Conservation (phyloP, 2,113 vertebrate genomes). For the Osmerus mordax region DNA sequence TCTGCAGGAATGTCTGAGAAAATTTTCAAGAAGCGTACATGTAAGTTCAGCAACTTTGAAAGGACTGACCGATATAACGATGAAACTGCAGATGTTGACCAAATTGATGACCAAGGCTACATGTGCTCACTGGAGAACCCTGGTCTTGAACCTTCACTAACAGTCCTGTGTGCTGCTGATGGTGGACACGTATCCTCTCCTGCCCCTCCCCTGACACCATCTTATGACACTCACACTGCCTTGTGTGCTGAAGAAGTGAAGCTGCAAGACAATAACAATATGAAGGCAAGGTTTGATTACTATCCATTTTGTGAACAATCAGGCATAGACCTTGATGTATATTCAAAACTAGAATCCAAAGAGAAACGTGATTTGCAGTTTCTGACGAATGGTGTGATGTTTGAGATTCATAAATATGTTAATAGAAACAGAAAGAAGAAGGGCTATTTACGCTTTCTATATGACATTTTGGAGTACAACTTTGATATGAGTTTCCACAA, state of each 20-base stretch:
- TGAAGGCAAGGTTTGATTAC: neutral
- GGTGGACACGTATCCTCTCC: too few species aligned
- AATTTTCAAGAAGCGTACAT: too few species aligned
- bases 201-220: neutral
- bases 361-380: slow-evolving; percentile 10
- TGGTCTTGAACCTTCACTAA: too few species aligned
- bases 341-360: slow-evolving; percentile 6
- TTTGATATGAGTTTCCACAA: slow-evolving; percentile 37
- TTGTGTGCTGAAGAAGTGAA: neutral
- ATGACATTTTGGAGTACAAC: slow-evolving; percentile 48
- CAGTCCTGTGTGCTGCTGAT: too few species aligned
- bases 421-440: neutral
- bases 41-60: too few species aligned
- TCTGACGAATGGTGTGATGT: slow-evolving; percentile 31
- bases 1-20: too few species aligned
- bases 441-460: slow-evolving; percentile 31
- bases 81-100: too few species aligned
- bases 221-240: neutral
- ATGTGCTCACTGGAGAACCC: too few species aligned
- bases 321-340: slow-evolving; percentile 4
- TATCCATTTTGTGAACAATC: slow-evolving; percentile 26
- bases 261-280: neutral
- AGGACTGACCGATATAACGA: too few species aligned
- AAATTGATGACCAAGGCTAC: too few species aligned
- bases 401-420: slow-evolving; percentile 41